Evolutionary conservation across 1,140 invertebrate species (phyloP).

Genomic region (Zaprionus nigranus): DNA sequence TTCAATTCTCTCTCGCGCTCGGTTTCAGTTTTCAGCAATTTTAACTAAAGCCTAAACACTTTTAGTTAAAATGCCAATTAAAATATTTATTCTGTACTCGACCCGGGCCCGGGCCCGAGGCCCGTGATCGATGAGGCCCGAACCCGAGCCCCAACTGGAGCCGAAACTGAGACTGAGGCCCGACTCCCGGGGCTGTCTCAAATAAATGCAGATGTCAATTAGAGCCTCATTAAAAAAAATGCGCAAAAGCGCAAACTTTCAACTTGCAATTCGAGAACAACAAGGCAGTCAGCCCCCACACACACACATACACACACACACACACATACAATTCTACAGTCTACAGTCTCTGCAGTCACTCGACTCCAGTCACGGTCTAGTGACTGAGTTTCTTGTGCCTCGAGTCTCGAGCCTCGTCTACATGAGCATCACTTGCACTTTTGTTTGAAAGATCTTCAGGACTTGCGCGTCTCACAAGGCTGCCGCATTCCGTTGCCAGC

Average conservation of each 20-base stretch:
- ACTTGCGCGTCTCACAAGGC: slow-evolving; percentile 30
- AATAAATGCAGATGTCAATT: slow-evolving; percentile 85
- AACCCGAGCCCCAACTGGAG: background rate
- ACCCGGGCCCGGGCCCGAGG: too few relatives aligned
- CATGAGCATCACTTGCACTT: slow-evolving; percentile 83
- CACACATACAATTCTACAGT: slow-evolving; percentile 15
- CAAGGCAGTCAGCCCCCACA: slow-evolving; percentile 16
- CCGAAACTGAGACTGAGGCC: background rate
- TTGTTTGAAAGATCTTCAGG: slow-evolving; percentile 55
- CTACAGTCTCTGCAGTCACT: background rate
- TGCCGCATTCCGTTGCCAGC: slow-evolving; percentile 39
- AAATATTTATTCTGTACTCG: slow-evolving; percentile 75
- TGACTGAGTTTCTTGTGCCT: slow-evolving; percentile 50
- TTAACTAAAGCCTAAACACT: slow-evolving; percentile 85
- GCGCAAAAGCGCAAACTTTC: slow-evolving; percentile 57
- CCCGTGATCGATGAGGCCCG: slow-evolving; percentile 73
- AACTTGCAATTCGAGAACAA: slow-evolving; percentile 51
- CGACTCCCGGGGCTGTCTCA: slow-evolving; percentile 39
- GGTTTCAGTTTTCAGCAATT: slow-evolving; percentile 67
- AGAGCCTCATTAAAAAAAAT: slow-evolving; percentile 84
- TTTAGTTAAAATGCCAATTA: slow-evolving; percentile 85
- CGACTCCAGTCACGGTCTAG: slow-evolving; percentile 25
- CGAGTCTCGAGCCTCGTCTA: slow-evolving; percentile 23
- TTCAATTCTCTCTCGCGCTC: slow-evolving; percentile 28
- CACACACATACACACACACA: slow-evolving; percentile 20